phyloP scores from a whole-genome alignment of 2,797 vertebrate species.

The Danio albolineatus region DNA sequence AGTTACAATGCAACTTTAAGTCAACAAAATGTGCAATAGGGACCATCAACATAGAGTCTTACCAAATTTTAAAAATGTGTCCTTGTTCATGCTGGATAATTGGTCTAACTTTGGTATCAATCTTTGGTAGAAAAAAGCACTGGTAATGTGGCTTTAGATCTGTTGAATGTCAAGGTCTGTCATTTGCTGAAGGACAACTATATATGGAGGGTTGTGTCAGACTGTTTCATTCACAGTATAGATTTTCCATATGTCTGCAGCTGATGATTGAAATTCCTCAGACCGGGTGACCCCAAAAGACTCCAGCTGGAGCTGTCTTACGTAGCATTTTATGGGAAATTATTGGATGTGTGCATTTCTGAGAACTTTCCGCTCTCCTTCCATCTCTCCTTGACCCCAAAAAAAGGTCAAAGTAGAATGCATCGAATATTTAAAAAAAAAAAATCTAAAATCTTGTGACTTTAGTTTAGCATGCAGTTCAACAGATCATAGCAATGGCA shows the following conservation, averaged over 20 bases:
- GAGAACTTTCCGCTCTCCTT: constrained; percentile 22
- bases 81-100: background rate
- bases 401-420: background rate
- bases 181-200: constrained; percentile 50
- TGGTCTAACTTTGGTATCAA: background rate
- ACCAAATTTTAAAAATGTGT: background rate
- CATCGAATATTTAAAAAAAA: background rate
- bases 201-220: constrained; percentile 41
- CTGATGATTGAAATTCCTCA: constrained; percentile 47
- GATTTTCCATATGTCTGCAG: constrained; percentile 60
- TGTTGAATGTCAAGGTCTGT: constrained; percentile 22
- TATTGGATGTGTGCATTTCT: constrained; percentile 52
- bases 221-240: constrained; percentile 47
- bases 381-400: constrained; percentile 51
- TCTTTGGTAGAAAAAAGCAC: background rate
- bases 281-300: constrained; percentile 35
- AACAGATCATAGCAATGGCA: background rate
- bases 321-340: constrained; percentile 54
- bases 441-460: background rate
- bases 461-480: background rate
- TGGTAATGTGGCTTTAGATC: background rate
- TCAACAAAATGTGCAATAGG: too few species aligned
- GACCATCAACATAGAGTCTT: too few species aligned
- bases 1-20: too few species aligned
- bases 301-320: constrained; percentile 53